Conservation (phyloP, 2,888 invertebrate genomes). For the Cecidostiba fungosa region DNA sequence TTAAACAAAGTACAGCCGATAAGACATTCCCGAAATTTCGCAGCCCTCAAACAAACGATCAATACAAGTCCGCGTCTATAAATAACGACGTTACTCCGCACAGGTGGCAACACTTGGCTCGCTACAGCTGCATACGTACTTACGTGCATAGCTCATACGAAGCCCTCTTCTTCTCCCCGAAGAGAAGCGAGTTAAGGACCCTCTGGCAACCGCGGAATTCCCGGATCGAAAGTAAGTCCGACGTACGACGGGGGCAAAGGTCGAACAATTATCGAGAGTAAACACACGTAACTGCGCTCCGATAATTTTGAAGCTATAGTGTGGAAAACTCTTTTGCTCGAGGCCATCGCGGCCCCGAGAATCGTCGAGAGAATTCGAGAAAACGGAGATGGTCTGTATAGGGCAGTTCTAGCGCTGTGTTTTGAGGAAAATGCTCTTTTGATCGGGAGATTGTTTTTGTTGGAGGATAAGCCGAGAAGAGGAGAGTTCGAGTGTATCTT, state of each 20-base stretch:
- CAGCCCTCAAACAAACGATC: slow-evolving; percentile 38
- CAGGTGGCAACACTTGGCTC: slow-evolving; percentile 20
- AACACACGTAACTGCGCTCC: slow-evolving; percentile 27
- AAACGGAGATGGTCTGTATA: neutral
- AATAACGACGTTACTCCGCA: slow-evolving; percentile 46
- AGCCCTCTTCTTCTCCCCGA: neutral
- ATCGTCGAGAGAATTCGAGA: neutral
- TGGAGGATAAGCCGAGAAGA: neutral
- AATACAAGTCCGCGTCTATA: slow-evolving; percentile 27
- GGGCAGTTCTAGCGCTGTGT: neutral
- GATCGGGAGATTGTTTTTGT: neutral
- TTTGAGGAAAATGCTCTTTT: slow-evolving; percentile 18
- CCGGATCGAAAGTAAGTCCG: slow-evolving; percentile 5
- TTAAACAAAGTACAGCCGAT: neutral
- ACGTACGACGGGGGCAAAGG: neutral
- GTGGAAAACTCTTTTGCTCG: slow-evolving; percentile 26
- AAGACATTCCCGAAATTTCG: neutral
- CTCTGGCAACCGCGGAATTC: slow-evolving; percentile 52
- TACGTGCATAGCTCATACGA: slow-evolving; percentile 7
- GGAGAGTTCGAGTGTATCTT: neutral
- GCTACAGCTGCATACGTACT: slow-evolving; percentile 22
- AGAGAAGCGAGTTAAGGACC: slow-evolving; percentile 31
- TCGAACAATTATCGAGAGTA: slow-evolving; percentile 58
- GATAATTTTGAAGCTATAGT: slow-evolving; percentile 29
- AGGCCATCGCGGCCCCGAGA: neutral